Percentiles rank a stretch among this genome's conserved stretches.
Evolutionary conservation across 1,140 invertebrate genomes (phyloP).

Genomic region (Hypsibius dujardini): DNA sequence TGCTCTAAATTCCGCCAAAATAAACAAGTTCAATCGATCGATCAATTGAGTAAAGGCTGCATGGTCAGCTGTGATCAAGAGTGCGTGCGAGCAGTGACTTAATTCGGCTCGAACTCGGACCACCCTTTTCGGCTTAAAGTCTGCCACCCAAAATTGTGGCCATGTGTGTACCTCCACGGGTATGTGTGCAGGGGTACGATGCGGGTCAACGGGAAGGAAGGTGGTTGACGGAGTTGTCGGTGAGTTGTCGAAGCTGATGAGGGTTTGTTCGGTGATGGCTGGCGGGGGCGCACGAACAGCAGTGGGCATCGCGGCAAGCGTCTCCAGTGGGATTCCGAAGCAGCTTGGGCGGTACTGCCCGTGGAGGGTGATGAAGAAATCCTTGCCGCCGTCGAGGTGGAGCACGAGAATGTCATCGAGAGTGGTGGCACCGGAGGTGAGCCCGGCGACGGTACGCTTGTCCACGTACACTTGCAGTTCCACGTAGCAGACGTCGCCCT

Average conservation of each 20-base stretch:
- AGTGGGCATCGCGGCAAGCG: constrained; percentile 59
- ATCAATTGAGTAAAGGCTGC: no score
- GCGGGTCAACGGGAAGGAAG: constrained; percentile 7
- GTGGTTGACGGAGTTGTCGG: constrained; percentile 23
- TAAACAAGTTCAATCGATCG: no score
- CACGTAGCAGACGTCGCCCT: constrained; percentile 29
- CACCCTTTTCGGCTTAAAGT: no score
- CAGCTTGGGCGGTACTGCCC: constrained; percentile 46
- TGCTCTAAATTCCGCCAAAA: no score
- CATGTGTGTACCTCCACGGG: constrained; percentile 84
- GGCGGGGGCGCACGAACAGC: constrained; percentile 58
- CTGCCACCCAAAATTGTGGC: no score
- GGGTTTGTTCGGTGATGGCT: constrained; percentile 39
- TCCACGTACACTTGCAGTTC: constrained; percentile 50
- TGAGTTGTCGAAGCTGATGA: constrained; percentile 60
- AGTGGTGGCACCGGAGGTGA: constrained; percentile 63
- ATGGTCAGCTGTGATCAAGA: no score
- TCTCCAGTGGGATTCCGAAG: constrained; percentile 80
- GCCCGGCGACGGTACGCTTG: constrained; percentile 52
- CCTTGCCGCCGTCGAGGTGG: constrained; percentile 81
- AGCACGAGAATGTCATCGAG: constrained; percentile 86
- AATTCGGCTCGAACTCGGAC: no score
- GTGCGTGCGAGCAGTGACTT: no score
- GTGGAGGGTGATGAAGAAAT: constrained; percentile 61
- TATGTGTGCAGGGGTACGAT: constrained; percentile 35